Evolutionary conservation across 2,888 invertebrate genomes (phyloP), one percentile per base, ranked within the genome.

Genomic region (Amphipoea oculea): DNA sequence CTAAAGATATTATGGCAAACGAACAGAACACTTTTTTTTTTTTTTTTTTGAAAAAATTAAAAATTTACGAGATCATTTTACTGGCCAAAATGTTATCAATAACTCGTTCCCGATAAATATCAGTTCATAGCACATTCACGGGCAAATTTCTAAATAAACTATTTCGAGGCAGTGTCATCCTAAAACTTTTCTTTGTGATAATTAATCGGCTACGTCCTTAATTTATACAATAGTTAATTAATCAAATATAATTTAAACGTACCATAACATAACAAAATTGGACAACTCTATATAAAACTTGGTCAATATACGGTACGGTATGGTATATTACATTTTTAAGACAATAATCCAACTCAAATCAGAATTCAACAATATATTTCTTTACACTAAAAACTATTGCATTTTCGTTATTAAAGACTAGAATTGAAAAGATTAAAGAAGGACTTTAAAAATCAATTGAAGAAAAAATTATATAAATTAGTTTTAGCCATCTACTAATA

Each of bases 341-440:
- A 57, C 2, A 42, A 12, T 65, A 36, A 0, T 42, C 57, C 14
- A 17, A 62, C 6, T 63, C 42, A 79, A 57, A 48, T 80, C 57
- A 40, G 20, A 48, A n/a, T 42, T 66, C 17, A 51, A 3, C 29
- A 51, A 79, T 51, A 54, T 20, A 57, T 66, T 17, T n/a, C 17
- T 42, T 51, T 51, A 60, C 12, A 45, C 42, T n/a, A 54, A 48
- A 36, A 42, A 63, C 29, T 54, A 42, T 57, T 57, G 63, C 20
- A 69, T 63, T 72, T 86, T 72, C 12, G 23, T 54, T 65, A 36
- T 17, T 40, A 51, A 45, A 40, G 84, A 84, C 86, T 86, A 84
- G 86, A 84, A 73, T 29, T 65, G 9, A 66, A 69, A 68, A 40
- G 1, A 65, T n/a, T 9, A n/a, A n/a, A 63, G 17, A 45, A n/a